phyloP scores from a whole-genome alignment of 1,140 invertebrate species.

The Diplogasteroides magnus region DNA sequence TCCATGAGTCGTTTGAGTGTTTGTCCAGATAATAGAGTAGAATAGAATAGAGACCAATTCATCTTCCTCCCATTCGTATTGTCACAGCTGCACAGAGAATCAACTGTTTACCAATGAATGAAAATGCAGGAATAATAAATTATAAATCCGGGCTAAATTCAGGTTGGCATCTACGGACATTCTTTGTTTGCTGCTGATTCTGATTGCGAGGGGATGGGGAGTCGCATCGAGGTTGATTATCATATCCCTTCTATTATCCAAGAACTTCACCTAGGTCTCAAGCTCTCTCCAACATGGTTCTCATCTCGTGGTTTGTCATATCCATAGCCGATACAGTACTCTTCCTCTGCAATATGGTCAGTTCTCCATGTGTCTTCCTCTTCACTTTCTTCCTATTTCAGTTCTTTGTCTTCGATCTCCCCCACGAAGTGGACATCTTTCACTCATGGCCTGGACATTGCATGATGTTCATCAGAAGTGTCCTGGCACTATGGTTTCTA shows the following conservation, averaged over 20 bases:
- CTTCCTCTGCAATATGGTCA: conserved; percentile 91
- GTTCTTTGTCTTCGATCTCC: conserved; percentile 35
- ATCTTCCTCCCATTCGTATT: no score
- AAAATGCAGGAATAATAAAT: conserved; percentile 25
- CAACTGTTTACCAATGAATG: no score
- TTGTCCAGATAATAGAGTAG: no score
- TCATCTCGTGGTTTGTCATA: conserved; percentile 83
- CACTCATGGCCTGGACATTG: conserved; percentile 22
- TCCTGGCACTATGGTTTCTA: conserved; percentile 41
- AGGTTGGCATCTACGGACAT: conserved; percentile 21
- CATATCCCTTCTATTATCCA: no score
- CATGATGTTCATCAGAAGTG: conserved; percentile 33
- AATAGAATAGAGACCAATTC: no score
- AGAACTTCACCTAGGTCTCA: conserved; percentile 72
- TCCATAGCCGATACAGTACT: conserved; percentile 85
- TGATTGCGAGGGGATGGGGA: conserved; percentile 93
- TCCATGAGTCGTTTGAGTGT: no score
- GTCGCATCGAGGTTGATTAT: no score
- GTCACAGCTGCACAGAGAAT: no score
- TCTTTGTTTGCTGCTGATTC: conserved; percentile 74
- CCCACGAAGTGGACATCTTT: conserved; percentile 38
- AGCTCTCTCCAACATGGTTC: conserved; percentile 63
- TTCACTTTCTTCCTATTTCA: conserved; percentile 20
- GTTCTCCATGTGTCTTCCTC: conserved; percentile 38
- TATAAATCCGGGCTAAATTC: conserved; percentile 2